Evolutionary conservation across 92 coral and sea anemone genomes (phyloP), one percentile per base, ranked within the genome.

Genomic region (Blastomussa wellsi): DNA sequence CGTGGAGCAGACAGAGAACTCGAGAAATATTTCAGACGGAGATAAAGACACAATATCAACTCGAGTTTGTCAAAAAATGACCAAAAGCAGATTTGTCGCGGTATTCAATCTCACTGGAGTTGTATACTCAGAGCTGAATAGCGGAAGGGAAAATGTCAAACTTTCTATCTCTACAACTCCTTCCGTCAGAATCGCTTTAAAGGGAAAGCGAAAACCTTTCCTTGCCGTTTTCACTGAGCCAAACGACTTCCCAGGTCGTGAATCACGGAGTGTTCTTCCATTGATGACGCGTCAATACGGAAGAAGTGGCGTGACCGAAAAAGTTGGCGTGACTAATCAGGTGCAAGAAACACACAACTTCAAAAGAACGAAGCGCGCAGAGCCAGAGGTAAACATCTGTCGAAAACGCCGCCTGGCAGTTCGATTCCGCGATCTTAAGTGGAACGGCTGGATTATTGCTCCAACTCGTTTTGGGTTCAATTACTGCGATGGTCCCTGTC

Each of bases 391-490:
- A 29, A 31, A 57, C 81, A 39, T 83, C 17, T 83, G 87, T 10
- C 80, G 74, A 36, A 73, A 74, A 39, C 89, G 77, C 19, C 86
- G 87, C 13, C 78, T 85, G 2, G 67, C 74, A 20, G 90, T 89
- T 39, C 81, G 88, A 76, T 86, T 89, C 77, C 76, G 79, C 32
- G 76, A 67, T n/a, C 78, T 89, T 0, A 76, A 77, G 17, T 44
- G 88, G 77, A 82, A 86, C 60, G 74, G 72, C 14, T 89, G 89
- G 92, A 80, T 89, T 5, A 86, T 89, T n/a, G 92, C 92, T 20
- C 92, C 92, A 41, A 69, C 67, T 0, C 89, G 89, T 7, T 89
- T 89, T 68, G 88, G 89, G 39, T 87, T 87, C 38, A 80, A 80
- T 35, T 75, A 82, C 79, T 89, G 92, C 41, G 74, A 80, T 28